A percentile compares a stretch with the other conserved stretches of the same genome.
phyloP scores from a whole-genome alignment of 2,113 vertebrate genomes.

The Turnix velox region DNA sequence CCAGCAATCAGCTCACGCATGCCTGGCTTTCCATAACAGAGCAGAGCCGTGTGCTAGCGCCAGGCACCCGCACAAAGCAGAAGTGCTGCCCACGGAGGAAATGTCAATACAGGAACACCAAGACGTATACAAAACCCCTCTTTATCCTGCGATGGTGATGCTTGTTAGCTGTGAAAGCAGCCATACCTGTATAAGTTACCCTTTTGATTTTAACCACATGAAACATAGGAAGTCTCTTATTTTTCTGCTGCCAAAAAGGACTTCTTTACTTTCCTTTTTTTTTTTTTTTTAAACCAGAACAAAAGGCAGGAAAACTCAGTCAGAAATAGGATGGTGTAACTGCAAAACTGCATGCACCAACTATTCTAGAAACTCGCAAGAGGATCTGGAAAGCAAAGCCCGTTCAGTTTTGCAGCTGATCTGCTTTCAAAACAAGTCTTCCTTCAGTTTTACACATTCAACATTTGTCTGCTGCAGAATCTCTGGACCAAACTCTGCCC shows the following conservation, averaged over 20 bases:
- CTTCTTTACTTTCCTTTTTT: neutral
- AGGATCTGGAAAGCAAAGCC: slow-evolving; percentile 22
- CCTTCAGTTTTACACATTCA: neutral
- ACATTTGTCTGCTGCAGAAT: neutral
- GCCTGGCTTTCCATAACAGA: slow-evolving; percentile 57
- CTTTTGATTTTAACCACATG: neutral
- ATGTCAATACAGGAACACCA: slow-evolving; percentile 11
- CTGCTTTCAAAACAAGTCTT: neutral
- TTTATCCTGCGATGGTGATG: neutral
- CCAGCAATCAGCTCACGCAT: slow-evolving; percentile 57
- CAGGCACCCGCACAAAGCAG: slow-evolving; percentile 35
- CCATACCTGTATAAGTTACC: neutral
- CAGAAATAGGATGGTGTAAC: neutral
- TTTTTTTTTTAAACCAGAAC: neutral
- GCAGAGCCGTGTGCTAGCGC: slow-evolving; percentile 10
- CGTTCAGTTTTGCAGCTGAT: slow-evolving; percentile 18
- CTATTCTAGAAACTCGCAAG: slow-evolving; percentile 28
- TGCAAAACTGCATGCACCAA: neutral
- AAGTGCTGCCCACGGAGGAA: neutral
- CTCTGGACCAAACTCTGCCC: neutral
- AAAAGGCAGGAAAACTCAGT: neutral
- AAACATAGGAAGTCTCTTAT: neutral
- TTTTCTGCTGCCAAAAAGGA: neutral
- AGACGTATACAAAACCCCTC: neutral
- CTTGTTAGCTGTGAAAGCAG: neutral